Percentiles rank a stretch among this genome's conserved stretches.
Evolutionary conservation across 2,888 invertebrate genomes (phyloP).

Genomic region (Calephelis perditalis): DNA sequence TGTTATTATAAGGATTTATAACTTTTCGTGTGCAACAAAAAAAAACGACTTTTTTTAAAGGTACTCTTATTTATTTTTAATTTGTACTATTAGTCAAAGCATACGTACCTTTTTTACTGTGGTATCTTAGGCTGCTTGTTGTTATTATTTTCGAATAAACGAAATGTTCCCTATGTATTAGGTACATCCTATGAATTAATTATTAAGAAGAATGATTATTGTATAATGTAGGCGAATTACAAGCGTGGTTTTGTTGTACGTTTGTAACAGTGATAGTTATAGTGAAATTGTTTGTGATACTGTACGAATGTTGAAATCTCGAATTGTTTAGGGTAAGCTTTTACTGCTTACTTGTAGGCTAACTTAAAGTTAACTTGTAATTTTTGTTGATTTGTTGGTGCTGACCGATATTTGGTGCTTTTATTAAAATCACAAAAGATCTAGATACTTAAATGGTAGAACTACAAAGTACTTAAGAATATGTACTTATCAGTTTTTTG

Average conservation of each 20-base stretch:
- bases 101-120: not conserved
- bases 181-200: conserved; percentile 3
- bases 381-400: not conserved
- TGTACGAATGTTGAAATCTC: conserved; percentile 5
- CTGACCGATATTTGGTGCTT: not conserved
- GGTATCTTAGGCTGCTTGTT: not conserved
- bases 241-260: conserved; percentile 3
- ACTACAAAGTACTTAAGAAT: not conserved
- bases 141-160: not conserved
- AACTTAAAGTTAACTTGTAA: not conserved
- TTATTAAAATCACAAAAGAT: not conserved
- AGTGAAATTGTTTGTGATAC: conserved; percentile 9
- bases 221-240: not conserved
- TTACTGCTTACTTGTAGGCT: not conserved
- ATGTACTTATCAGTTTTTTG: conserved; percentile 13
- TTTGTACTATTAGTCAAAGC: not conserved
- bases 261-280: conserved; percentile 3
- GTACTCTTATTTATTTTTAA: too few relatives aligned
- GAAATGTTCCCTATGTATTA: not conserved
- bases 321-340: not conserved
- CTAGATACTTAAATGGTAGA: too few relatives aligned
- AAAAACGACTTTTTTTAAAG: too few relatives aligned
- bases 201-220: conserved; percentile 1
- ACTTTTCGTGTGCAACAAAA: too few relatives aligned
- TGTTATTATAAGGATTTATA: too few relatives aligned